Percentiles rank a stretch among this genome's conserved stretches.
Conservation (phyloP, 1,140 invertebrate genomes). For the Cydia fagiglandana region DNA sequence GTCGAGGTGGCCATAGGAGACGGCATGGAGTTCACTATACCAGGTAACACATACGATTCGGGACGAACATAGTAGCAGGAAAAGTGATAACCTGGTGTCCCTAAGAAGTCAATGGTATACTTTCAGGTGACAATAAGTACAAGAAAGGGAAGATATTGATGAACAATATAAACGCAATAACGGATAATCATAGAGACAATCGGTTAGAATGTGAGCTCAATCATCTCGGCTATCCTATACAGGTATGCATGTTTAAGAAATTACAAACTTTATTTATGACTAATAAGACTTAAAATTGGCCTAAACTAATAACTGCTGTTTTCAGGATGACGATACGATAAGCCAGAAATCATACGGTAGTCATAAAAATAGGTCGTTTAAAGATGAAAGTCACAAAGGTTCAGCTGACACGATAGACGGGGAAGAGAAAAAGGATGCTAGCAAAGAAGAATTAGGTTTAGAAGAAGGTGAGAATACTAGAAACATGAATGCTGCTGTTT, state of each 20-base stretch:
- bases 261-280: not conserved
- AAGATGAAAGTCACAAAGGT: constrained; percentile 93
- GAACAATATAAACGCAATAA: constrained; percentile 85
- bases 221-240: constrained; percentile 83
- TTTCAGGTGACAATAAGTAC: constrained; percentile 85
- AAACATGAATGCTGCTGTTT: not conserved
- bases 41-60: constrained; percentile 80
- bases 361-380: constrained; percentile 92
- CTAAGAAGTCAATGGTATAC: constrained; percentile 40
- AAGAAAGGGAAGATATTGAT: constrained; percentile 86
- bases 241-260: constrained; percentile 58
- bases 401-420: constrained; percentile 89
- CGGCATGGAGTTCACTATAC: constrained; percentile 94
- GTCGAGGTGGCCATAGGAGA: constrained; percentile 94
- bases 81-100: constrained; percentile 27
- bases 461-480: constrained; percentile 80
- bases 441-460: constrained; percentile 92
- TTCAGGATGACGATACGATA: constrained; percentile 84
- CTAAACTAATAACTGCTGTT: constrained; percentile 33
- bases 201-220: constrained; percentile 86
- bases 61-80: not conserved
- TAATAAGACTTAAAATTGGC: not conserved
- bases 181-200: constrained; percentile 86
- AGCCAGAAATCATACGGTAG: constrained; percentile 96
- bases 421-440: constrained; percentile 93